Base-by-base conservation (phyloP, 1,140 invertebrate species). In the Apis laboriosa region DNA sequence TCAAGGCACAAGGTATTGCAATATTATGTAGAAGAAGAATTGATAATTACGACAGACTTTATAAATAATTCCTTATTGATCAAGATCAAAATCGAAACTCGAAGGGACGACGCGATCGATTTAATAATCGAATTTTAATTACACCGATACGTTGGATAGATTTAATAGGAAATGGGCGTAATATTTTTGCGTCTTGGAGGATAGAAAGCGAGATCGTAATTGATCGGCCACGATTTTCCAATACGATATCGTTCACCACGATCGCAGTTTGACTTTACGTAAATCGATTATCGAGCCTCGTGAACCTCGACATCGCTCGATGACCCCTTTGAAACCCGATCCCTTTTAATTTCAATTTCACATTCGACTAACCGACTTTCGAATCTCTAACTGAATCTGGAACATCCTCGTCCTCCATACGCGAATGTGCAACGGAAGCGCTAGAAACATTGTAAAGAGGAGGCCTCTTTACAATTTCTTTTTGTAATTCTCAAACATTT, bases 41-140 rank as follows among this genome's bases (percentile, higher is more conserved):
- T 4, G 34, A 43, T 43, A 5, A 43, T 43, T 43, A 43, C 4
- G 34, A 43, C 34, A 4, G 34, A 43, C 0, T 24, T 24, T 24
- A 24, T 24, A 24, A 34, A 34, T 34, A 34, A 34, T 34, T 34
- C 34, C 34, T 34, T 34, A 34, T 34, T 34, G 34, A 34, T 34
- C 2, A 34, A 34, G 34, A 34, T 34, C n/a, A 24, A 73, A 80
- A 66, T 64, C 34, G 78, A 49, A 15, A 11, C 19, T 1, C 77
- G 19, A 72, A 80, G 64, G 68, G 68, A 80, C 12, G 58, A 80
- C 24, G n/a, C 77, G 49, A 28, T 70, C 68, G 58, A 64, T 73
- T 73, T 21, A 56, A 63, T 55, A 66, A 80, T 73, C 60, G n/a
- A n/a, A 56, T 80, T 80, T 80, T 56, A 80, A 80, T 80, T 73